Evolutionary conservation across 2,888 invertebrate species (phyloP).

Genomic region (Amaurobius ferox): DNA sequence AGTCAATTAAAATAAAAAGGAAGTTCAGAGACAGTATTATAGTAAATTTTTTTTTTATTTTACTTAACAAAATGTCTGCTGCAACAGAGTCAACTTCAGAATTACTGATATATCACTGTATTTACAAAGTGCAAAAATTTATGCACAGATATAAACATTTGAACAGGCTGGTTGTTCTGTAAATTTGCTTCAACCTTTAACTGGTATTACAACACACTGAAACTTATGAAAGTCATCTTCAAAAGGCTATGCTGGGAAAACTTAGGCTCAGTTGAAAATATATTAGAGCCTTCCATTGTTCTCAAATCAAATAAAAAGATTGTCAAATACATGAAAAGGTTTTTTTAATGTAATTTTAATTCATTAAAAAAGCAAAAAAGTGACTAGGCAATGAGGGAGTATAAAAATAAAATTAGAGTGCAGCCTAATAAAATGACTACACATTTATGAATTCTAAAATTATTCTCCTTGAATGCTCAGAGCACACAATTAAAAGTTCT

Average conservation of each 20-base stretch:
- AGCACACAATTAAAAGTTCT: too few species aligned
- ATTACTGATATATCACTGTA: constrained; percentile 48
- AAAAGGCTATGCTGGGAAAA: neutral
- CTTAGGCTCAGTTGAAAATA: neutral
- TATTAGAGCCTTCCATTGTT: constrained; percentile 9
- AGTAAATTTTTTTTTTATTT: constrained; percentile 54
- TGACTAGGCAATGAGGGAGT: neutral
- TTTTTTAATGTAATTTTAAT: too few species aligned
- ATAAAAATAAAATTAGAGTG: too few species aligned
- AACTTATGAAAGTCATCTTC: neutral
- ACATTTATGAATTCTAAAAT: neutral
- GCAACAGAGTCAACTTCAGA: constrained; percentile 23
- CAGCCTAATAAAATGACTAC: neutral
- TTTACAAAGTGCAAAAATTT: constrained; percentile 63
- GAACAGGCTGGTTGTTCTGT: constrained; percentile 45
- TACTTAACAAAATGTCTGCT: constrained; percentile 65
- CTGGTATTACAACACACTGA: constrained; percentile 9
- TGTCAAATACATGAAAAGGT: too few species aligned
- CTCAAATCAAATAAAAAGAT: too few species aligned
- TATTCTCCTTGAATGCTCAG: too few species aligned
- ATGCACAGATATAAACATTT: constrained; percentile 66
- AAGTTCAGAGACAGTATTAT: constrained; percentile 1
- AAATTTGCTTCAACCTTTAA: neutral
- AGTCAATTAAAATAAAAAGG: too few species aligned
- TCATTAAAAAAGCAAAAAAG: neutral